Evolutionary conservation across 2,113 vertebrate genomes (phyloP).

Genomic region (Penelope pileata): DNA sequence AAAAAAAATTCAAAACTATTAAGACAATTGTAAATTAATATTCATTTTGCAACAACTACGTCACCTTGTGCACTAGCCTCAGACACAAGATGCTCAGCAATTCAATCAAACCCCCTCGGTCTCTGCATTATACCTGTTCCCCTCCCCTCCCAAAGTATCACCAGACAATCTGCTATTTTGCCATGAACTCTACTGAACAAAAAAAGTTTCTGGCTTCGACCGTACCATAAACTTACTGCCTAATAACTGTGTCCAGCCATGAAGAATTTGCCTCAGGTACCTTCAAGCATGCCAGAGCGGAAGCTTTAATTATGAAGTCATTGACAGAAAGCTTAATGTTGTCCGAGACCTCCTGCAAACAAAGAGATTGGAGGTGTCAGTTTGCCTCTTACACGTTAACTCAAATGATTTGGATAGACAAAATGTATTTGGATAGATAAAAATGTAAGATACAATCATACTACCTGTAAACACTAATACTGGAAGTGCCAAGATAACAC

Average conservation of each 20-base stretch:
- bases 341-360: slow-evolving; percentile 86
- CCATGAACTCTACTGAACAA: background rate
- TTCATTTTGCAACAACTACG: background rate
- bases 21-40: background rate
- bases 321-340: slow-evolving; percentile 95
- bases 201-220: background rate
- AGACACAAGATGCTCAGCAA: background rate
- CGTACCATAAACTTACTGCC: slow-evolving; percentile 89
- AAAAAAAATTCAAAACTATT: background rate
- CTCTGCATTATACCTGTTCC: fast-evolving
- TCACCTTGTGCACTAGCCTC: background rate
- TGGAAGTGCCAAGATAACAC: background rate
- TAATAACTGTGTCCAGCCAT: slow-evolving; percentile 97
- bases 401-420: background rate
- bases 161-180: background rate
- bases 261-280: slow-evolving; percentile 98
- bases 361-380: background rate
- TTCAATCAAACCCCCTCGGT: background rate
- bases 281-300: slow-evolving; percentile 94
- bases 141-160: background rate
- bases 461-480: background rate
- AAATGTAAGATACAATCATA: background rate
- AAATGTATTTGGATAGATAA: too few relatives aligned
- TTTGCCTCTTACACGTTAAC: background rate
- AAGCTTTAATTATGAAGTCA: slow-evolving; percentile 97